Evolutionary conservation across 2,113 vertebrate species (phyloP).

Genomic region (Tyto alba): DNA sequence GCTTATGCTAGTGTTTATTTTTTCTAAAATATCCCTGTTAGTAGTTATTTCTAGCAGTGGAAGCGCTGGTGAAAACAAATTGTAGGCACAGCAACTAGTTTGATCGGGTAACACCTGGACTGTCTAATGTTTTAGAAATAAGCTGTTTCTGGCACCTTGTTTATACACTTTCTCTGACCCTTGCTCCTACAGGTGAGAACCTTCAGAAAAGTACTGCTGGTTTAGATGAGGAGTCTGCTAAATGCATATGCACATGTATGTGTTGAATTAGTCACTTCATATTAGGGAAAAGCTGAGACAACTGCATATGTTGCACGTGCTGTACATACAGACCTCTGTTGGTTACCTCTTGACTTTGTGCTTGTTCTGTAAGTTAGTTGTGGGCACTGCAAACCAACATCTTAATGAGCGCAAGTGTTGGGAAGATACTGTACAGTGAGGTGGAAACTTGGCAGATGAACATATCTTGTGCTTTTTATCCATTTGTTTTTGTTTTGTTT

Average conservation of each 20-base stretch:
- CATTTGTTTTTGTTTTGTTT: neutral
- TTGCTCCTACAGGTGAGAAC: neutral
- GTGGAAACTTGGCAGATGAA: neutral
- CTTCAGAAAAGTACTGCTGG: neutral
- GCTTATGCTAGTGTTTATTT: neutral
- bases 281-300: neutral
- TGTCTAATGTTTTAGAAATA: neutral
- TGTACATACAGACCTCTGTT: neutral
- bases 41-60: neutral
- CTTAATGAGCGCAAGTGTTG: neutral
- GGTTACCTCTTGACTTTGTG: neutral
- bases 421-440: neutral
- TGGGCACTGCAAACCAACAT: neutral
- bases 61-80: neutral
- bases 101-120: neutral
- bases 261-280: neutral
- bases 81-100: neutral
- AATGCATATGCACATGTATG: accelerated
- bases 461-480: neutral
- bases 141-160: neutral
- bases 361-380: neutral
- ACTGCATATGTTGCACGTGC: neutral
- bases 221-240: neutral
- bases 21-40: neutral
- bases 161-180: neutral